phyloP scores from a whole-genome alignment of 1,140 invertebrate species.

The Lamellibrachia luymesi region DNA sequence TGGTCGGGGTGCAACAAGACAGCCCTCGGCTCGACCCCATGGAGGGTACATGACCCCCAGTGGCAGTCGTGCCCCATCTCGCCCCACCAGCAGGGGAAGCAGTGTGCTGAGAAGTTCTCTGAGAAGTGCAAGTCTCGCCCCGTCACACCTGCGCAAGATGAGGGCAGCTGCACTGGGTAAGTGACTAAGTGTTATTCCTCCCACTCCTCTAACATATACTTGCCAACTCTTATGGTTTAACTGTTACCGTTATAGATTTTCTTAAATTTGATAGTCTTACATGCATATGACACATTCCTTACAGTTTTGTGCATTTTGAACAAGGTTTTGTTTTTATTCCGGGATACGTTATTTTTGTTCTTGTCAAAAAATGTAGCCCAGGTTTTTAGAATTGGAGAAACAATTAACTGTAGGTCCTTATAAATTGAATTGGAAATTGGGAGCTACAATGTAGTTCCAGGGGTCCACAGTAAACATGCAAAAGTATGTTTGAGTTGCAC shows the following conservation, averaged over 20 bases:
- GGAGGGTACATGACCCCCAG: background rate
- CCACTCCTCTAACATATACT: background rate
- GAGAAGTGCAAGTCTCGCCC: background rate
- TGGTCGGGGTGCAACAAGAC: background rate
- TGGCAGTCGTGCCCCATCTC: conserved; percentile 11
- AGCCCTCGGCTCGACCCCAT: background rate
- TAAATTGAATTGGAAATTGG: too few relatives aligned
- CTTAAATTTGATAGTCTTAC: too few relatives aligned
- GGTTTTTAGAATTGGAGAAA: too few relatives aligned
- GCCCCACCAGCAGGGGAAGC: background rate
- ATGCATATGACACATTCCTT: background rate
- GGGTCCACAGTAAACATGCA: too few relatives aligned
- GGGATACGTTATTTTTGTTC: too few relatives aligned
- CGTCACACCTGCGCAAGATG: conserved; percentile 13
- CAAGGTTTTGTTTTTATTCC: too few relatives aligned
- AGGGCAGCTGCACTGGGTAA: conserved; percentile 21
- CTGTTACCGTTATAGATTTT: too few relatives aligned
- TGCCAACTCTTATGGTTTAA: background rate
- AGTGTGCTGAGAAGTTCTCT: background rate
- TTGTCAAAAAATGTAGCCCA: too few relatives aligned
- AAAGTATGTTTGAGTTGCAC: too few relatives aligned
- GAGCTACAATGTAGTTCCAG: too few relatives aligned
- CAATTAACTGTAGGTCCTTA: too few relatives aligned
- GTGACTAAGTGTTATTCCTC: background rate
- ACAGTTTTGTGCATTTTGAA: too few relatives aligned